Base-by-base conservation (phyloP, 2,797 vertebrate genomes). In the Monodelphis domestica region DNA sequence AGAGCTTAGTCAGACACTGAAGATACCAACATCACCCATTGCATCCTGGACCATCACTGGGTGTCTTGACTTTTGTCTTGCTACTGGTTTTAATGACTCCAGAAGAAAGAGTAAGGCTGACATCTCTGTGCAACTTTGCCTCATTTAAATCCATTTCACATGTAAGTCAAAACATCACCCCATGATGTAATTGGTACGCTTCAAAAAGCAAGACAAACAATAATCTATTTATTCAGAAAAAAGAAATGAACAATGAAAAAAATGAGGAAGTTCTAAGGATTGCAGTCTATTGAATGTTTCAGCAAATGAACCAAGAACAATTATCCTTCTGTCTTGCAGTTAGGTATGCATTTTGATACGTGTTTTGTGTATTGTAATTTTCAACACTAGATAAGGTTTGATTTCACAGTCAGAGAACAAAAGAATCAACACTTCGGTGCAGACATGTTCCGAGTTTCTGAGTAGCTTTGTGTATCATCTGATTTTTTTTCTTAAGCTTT, bases 401-500 rank as follows among this genome's bases (percentile, higher is more conserved):
- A 95, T 95, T 95, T 97, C 95, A 95, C 70, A 93, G 90, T 54
- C 94, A 90, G 87, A 59, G 97, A 97, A 94, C 45, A 55, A 38
- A 87, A 87, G 93, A 93, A 95, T 90, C 59, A 92, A 93, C 89
- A 93, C 78, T 30, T 29, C 54, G 11, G 54, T 55, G 51, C 63
- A 91, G 89, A 51, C 91, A 3, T 52, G 90, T 56, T 57, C 0
- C 33, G 92, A 94, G 90, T 90, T 94, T 53, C 10, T 78, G 57
- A 2, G 0, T 51, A 0, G 0, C 33, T 54, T 28, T 9, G 63
- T 28, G 5, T 89, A 96, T 91, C 89, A 93, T 93, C 95, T 95
- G 55, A 89, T 97, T 97, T 95, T n/a, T n/a, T 94, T 89, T 92
- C 97, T 96, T 94, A 87, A 93, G 91, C 50, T 97, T 57, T 91